These are phyloP conservation scores for Aporrectodea caliginosa DNA, from an alignment of 1,140 invertebrate species.

Conservation along the genomic window DNA sequence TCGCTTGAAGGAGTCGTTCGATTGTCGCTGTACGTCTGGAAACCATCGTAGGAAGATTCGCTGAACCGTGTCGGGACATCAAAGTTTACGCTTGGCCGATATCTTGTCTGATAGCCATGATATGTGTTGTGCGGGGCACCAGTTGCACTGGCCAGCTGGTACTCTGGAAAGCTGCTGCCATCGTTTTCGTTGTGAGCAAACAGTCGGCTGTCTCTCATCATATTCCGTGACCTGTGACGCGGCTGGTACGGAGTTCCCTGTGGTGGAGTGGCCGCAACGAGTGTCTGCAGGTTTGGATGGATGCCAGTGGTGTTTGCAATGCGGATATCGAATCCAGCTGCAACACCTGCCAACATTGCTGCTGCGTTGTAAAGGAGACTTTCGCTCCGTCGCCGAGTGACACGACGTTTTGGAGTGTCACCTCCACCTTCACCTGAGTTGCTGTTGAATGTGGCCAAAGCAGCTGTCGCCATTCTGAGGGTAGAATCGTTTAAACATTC, in stretches of 20 bases:
- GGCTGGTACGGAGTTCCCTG: conserved; percentile 29
- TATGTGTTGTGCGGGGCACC: conserved; percentile 82
- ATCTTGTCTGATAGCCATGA: conserved; percentile 71
- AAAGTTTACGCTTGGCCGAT: conserved; percentile 63
- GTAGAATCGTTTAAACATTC: conserved; percentile 36
- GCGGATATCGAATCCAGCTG: conserved; percentile 83
- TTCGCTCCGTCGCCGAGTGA: conserved; percentile 64
- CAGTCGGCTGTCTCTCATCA: conserved; percentile 44
- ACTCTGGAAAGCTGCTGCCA: conserved; percentile 50
- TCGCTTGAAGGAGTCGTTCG: conserved; percentile 33
- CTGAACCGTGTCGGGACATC: conserved; percentile 68
- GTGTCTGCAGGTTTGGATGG: conserved; percentile 55
- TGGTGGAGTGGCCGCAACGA: not conserved
- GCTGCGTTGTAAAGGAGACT: conserved; percentile 83
- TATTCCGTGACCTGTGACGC: conserved; percentile 49
- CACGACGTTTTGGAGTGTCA: conserved; percentile 20
- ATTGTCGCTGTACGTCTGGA: conserved; percentile 35
- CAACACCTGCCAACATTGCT: conserved; percentile 79
- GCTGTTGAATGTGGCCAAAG: conserved; percentile 26
- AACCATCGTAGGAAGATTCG: conserved; percentile 70
- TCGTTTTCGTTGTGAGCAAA: conserved; percentile 47
- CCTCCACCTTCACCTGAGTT: not conserved
- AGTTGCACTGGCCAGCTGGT: conserved; percentile 61
- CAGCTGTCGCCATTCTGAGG: not conserved
- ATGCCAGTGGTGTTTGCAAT: conserved; percentile 73